Conservation (phyloP, 2,113 vertebrate species). For the Eubucco bourcierii region DNA sequence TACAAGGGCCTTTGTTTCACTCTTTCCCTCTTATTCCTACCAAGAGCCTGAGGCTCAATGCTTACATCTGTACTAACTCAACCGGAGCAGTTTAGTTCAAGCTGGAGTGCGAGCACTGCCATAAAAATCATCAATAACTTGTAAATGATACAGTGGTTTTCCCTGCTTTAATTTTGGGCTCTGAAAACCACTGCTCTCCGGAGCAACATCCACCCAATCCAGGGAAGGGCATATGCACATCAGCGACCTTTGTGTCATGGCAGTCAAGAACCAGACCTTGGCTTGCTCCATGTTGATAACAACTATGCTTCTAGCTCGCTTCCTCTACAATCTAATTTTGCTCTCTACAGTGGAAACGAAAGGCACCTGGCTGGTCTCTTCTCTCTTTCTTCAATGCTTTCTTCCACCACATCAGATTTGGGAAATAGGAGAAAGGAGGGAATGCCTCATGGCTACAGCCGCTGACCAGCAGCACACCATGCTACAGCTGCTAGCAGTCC, state of each 20-base stretch:
- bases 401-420: not conserved
- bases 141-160: not conserved
- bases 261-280: not conserved
- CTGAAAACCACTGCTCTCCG: not conserved
- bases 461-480: not conserved
- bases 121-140: not conserved
- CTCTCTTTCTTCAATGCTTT: not conserved
- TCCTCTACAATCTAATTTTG: not conserved
- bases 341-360: not conserved
- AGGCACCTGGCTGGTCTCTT: not conserved
- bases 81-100: not conserved
- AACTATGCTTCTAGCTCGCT: not conserved
- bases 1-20: not conserved
- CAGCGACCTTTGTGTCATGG: not conserved
- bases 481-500: not conserved
- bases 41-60: not conserved
- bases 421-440: not conserved
- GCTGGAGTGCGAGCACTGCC: not conserved
- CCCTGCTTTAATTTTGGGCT: not conserved
- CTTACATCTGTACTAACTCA: not conserved
- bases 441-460: accelerated
- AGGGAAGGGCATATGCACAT: not conserved
- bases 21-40: not conserved
- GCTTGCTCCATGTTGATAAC: not conserved
- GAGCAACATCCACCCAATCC: not conserved